These are phyloP conservation scores for Rousettus leschenaultii DNA, from an alignment of 2,113 vertebrate species.

Conservation along the genomic window DNA sequence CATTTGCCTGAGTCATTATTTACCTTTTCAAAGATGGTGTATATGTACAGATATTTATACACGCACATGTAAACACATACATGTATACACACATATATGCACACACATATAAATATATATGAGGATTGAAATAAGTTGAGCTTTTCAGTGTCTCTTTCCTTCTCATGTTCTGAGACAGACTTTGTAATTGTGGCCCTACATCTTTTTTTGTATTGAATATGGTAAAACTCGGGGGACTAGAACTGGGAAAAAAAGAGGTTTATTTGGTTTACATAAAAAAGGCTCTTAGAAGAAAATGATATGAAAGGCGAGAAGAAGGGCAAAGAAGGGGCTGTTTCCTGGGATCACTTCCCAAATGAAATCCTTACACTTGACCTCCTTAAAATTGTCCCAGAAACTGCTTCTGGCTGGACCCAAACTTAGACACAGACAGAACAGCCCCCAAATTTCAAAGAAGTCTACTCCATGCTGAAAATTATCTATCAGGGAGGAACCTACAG, in stretches of 20 bases:
- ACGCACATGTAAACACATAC: background rate
- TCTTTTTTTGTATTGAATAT: background rate
- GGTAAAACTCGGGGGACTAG: background rate
- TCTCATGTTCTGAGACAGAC: background rate
- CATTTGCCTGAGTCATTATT: background rate
- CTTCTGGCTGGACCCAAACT: background rate
- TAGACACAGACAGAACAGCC: background rate
- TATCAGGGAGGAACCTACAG: background rate
- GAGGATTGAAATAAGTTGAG: background rate
- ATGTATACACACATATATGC: background rate
- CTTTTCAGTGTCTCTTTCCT: background rate
- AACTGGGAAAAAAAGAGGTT: background rate
- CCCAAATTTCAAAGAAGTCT: background rate
- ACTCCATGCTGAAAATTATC: background rate
- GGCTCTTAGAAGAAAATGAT: background rate
- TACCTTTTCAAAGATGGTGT: background rate
- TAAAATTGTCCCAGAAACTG: background rate
- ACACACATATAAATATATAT: background rate
- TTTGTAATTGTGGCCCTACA: background rate
- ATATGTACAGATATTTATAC: background rate
- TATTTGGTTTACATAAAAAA: background rate
- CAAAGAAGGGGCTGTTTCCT: background rate
- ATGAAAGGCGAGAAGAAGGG: background rate
- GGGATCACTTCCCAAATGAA: background rate
- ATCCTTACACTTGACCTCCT: background rate